These are phyloP conservation scores for Suillia variegata DNA, from an alignment of 2,888 invertebrate species.

Conservation along the genomic window DNA sequence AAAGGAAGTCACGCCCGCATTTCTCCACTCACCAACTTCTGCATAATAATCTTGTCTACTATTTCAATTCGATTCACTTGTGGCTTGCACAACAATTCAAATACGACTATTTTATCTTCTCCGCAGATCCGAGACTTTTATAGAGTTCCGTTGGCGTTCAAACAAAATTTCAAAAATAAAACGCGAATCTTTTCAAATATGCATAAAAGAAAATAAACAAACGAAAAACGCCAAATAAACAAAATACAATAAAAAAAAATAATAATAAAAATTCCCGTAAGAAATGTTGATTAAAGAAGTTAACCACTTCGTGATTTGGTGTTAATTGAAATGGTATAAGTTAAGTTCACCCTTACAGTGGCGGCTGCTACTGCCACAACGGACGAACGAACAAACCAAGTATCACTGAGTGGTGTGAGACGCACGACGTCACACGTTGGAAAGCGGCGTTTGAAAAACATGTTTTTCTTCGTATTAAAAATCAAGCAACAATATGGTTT, in stretches of 20 bases:
- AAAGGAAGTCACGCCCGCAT: background rate
- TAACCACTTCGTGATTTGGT: conserved; percentile 46
- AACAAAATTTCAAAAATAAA: background rate
- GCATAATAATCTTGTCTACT: conserved; percentile 10
- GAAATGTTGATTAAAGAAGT: conserved; percentile 33
- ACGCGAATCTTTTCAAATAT: conserved; percentile 16
- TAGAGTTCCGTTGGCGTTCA: conserved; percentile 22
- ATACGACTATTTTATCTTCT: conserved; percentile 20
- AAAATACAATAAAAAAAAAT: background rate
- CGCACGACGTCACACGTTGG: too few relatives aligned
- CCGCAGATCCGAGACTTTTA: conserved; percentile 24
- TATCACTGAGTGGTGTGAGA: too few relatives aligned
- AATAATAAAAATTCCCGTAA: background rate
- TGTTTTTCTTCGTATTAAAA: background rate
- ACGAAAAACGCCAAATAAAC: background rate
- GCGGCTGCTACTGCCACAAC: background rate
- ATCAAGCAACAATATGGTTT: background rate
- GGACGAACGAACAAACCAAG: too few relatives aligned
- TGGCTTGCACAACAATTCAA: conserved; percentile 7
- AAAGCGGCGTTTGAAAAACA: background rate
- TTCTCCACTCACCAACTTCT: conserved; percentile 18
- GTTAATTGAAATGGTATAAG: conserved; percentile 41
- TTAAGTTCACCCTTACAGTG: too few relatives aligned
- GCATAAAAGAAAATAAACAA: conserved; percentile 15
- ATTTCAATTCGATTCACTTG: too few relatives aligned